These are phyloP conservation scores for Peromyscus californicus DNA, from an alignment of 2,113 vertebrate genomes.

Conservation along the genomic window DNA sequence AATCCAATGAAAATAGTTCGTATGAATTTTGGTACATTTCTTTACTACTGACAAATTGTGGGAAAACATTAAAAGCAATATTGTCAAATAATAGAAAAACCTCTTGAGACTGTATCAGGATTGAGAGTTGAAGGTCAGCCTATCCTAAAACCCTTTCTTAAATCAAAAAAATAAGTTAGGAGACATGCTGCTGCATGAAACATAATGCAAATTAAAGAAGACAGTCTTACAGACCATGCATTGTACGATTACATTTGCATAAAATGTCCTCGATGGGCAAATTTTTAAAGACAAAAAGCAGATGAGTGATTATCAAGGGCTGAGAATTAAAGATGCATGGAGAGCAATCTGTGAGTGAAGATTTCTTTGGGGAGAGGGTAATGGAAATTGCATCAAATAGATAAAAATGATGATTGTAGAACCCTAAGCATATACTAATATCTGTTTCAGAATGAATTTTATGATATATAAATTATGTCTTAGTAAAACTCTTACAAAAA, in stretches of 20 bases:
- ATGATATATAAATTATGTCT: background rate
- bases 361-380: background rate
- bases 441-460: background rate
- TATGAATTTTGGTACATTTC: background rate
- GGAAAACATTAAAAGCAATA: background rate
- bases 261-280: background rate
- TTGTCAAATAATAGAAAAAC: background rate
- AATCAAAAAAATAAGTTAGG: background rate
- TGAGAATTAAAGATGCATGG: background rate
- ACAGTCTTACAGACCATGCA: background rate
- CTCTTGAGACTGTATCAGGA: background rate
- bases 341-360: background rate
- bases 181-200: background rate
- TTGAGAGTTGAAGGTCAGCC: background rate
- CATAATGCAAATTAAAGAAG: constrained; percentile 3
- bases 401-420: background rate
- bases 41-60: background rate
- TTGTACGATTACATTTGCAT: background rate
- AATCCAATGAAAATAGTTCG: background rate
- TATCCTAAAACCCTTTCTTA: background rate
- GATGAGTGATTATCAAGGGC: background rate
- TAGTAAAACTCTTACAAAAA: constrained; percentile 35
- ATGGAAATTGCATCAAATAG: constrained; percentile 27
- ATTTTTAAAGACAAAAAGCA: background rate
- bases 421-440: background rate